These are phyloP conservation scores for Pseudomyrmex dendroicus DNA, from an alignment of 1,140 invertebrate genomes.

Conservation along the genomic window DNA sequence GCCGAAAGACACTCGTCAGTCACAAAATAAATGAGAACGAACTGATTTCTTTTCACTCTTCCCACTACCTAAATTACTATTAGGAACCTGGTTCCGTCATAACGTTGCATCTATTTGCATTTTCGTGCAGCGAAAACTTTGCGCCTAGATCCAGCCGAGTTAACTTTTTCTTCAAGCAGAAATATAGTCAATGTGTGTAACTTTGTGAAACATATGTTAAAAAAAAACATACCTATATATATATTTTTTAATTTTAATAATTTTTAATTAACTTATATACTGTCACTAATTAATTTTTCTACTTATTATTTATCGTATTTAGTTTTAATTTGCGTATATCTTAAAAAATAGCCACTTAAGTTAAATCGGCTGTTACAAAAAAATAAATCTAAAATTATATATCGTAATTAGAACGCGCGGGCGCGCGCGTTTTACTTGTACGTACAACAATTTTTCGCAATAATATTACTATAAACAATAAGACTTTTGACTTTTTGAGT, in stretches of 20 bases:
- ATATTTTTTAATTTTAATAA: too few relatives aligned
- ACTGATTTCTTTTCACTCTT: constrained; percentile 73
- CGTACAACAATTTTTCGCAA: neutral
- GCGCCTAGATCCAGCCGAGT: constrained; percentile 53
- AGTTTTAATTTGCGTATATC: too few relatives aligned
- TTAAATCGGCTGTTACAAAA: constrained; percentile 58
- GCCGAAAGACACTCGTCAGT: constrained; percentile 81
- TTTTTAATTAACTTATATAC: too few relatives aligned
- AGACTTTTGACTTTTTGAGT: constrained; percentile 20
- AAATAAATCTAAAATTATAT: constrained; percentile 17
- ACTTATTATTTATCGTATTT: too few relatives aligned
- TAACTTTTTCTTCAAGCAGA: constrained; percentile 1
- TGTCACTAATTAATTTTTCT: too few relatives aligned
- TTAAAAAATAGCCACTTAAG: constrained; percentile 7
- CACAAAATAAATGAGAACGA: constrained; percentile 77
- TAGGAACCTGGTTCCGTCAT: constrained; percentile 79
- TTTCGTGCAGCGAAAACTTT: constrained; percentile 63
- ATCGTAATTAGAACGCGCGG: too few relatives aligned
- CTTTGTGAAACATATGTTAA: neutral
- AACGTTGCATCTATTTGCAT: constrained; percentile 70
- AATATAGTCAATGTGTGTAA: neutral
- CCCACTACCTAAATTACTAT: constrained; percentile 78
- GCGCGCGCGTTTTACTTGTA: too few relatives aligned
- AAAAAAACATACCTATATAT: neutral
- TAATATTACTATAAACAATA: too few relatives aligned